Percentiles rank a stretch among this genome's conserved stretches.
These are phyloP conservation scores for Anarsia innoxiella DNA, from an alignment of 2,888 invertebrate genomes.

Conservation along the genomic window DNA sequence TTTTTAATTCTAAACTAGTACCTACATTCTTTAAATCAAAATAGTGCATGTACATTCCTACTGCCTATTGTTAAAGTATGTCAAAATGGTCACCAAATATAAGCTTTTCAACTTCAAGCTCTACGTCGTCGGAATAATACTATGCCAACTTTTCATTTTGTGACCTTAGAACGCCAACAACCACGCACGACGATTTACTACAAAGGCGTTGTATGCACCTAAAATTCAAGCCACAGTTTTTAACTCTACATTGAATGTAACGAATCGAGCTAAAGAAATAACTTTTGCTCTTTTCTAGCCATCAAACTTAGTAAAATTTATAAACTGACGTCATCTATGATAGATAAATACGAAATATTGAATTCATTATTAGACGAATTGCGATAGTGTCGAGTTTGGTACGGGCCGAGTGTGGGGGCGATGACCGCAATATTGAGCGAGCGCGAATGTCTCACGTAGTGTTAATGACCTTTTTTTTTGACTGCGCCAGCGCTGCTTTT, in stretches of 20 bases:
- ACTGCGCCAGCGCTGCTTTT: constrained; percentile 49
- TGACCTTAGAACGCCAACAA: not conserved
- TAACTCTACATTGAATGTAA: no score
- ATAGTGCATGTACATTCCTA: no score
- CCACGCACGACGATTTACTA: no score
- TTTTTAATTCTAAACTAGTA: no score
- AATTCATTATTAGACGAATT: constrained; percentile 17
- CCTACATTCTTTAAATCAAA: no score
- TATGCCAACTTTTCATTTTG: not conserved
- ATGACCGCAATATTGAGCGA: constrained; percentile 71
- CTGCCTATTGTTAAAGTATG: no score
- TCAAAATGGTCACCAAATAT: no score
- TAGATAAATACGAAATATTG: not conserved
- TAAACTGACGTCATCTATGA: not conserved
- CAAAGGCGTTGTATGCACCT: no score
- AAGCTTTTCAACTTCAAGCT: not conserved
- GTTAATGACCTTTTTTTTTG: constrained; percentile 73
- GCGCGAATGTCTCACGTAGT: constrained; percentile 72
- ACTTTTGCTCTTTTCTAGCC: no score
- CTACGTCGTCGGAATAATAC: not conserved
- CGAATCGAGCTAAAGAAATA: no score
- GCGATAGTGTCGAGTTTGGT: constrained; percentile 28
- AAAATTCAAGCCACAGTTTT: no score
- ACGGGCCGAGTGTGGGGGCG: constrained; percentile 57
- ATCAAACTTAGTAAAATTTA: no score